phyloP scores from a whole-genome alignment of 2,113 vertebrate species.

The Agelaius phoeniceus region DNA sequence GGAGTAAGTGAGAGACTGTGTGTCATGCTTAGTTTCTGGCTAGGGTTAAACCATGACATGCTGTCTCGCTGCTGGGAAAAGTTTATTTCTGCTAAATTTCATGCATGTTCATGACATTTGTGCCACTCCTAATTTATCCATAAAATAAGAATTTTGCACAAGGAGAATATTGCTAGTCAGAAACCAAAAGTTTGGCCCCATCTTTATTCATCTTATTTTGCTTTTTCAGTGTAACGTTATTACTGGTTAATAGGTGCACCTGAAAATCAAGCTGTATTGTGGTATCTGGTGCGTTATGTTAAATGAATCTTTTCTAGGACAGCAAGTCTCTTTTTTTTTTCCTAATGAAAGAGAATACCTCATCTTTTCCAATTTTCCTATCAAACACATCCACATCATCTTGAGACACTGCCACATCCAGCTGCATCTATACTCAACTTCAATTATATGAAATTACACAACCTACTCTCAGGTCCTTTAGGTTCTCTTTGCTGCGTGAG shows the following conservation, averaged over 20 bases:
- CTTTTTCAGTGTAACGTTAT: conserved; percentile 71
- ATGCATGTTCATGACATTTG: background rate
- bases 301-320: conserved; percentile 72
- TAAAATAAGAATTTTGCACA: conserved; percentile 50
- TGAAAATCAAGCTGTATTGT: conserved; percentile 79
- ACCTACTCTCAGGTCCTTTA: conserved; percentile 70
- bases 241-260: conserved; percentile 74
- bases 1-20: background rate
- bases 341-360: conserved; percentile 74
- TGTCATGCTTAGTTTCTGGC: background rate
- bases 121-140: conserved; percentile 7
- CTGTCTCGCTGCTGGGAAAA: background rate
- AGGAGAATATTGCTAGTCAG: conserved; percentile 54
- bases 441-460: conserved; percentile 72
- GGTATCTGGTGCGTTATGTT: conserved; percentile 63
- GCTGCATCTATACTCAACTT: conserved; percentile 68
- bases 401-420: conserved; percentile 65
- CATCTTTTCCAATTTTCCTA: conserved; percentile 76
- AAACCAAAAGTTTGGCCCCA: conserved; percentile 48
- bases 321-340: conserved; percentile 50
- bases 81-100: conserved; percentile 43
- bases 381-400: conserved; percentile 72
- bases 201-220: conserved; percentile 70
- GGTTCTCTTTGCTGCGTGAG: conserved; percentile 62
- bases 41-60: background rate